Base-by-base conservation (phyloP, 2,797 vertebrate species). In the Notolepis coatsorum region DNA sequence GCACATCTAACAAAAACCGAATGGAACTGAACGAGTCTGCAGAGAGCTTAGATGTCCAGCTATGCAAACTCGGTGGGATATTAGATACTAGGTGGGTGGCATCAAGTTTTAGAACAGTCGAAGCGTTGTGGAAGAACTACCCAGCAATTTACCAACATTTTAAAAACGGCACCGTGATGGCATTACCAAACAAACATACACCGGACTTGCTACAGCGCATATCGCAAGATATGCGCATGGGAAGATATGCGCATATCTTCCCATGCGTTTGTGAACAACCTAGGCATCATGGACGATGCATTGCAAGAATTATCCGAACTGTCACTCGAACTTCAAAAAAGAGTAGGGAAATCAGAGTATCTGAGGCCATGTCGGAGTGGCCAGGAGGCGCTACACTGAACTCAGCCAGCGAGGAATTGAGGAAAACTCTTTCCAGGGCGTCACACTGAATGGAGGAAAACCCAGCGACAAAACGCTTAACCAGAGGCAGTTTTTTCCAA, bases 301-400 rank as follows among this genome's bases (percentile, higher is more conserved):
- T 13, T 73, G 13, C 53, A 63, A 38, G 53, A 59, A 31, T 53
- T 65, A 30, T 65, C 66, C 18, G 51, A 58, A 28, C 51, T 69
- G 0, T 57, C 61, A 30, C 21, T 74, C 1, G 39, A 51, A 27
- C 25, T 69, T 18, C 49, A 69, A 62, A 70, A 56, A 49, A 13
- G 20, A 23, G 33, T 18, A 20, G 38, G 12, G 20, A 12, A 66
- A 54, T 66, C 50, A 28, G 25, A 54, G 24, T 64, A 21, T 41
- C 53, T 41, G 33, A 57, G 23, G 39, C 58, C 21, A 62, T 62
- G 51, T 39, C 37, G 4, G 52, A 56, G 27, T 15, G 37, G 18
- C 58, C 51, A 51, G 52, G 66, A n/a, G 61, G 18, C 4, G 21
- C 21, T 31, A 54, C 27, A 45, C 18, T 45, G 15, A 38, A 24